These are phyloP conservation scores for Sprattus sprattus DNA, from an alignment of 2,113 vertebrate species.

Conservation along the genomic window DNA sequence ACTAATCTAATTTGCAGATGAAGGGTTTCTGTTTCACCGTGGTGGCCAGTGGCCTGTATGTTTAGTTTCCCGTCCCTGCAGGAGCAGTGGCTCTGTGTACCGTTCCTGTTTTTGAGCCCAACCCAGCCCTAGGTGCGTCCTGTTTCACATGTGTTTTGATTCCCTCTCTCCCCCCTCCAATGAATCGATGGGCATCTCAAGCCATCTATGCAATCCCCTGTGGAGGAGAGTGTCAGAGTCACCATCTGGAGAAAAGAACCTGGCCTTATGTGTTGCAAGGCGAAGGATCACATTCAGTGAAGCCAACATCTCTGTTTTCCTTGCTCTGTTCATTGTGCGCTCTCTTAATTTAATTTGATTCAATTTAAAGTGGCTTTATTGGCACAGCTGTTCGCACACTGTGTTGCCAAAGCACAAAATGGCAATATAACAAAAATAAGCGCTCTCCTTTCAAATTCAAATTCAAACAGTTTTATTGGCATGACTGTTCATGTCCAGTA, in stretches of 20 bases:
- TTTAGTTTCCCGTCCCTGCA: neutral
- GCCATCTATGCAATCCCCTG: neutral
- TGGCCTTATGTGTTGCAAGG: neutral
- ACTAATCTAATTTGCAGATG: neutral
- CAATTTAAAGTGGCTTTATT: constrained; percentile 2
- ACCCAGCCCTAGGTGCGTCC: neutral
- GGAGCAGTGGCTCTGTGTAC: neutral
- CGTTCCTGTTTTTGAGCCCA: neutral
- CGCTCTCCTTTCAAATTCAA: neutral
- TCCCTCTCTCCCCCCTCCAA: neutral
- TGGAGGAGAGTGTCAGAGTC: neutral
- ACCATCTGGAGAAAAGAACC: neutral
- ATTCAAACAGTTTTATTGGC: too few species aligned
- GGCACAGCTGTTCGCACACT: neutral
- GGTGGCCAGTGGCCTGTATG: neutral
- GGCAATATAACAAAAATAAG: neutral
- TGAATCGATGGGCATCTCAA: neutral
- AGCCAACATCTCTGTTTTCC: neutral
- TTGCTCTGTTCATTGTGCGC: neutral
- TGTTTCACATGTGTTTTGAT: neutral
- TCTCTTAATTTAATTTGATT: neutral
- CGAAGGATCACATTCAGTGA: neutral
- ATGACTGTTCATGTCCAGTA: too few species aligned
- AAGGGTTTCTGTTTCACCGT: neutral
- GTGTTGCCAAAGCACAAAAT: neutral